These are phyloP conservation scores for Bombus waltoni DNA, from an alignment of 1,140 invertebrate genomes.

Conservation along the genomic window DNA sequence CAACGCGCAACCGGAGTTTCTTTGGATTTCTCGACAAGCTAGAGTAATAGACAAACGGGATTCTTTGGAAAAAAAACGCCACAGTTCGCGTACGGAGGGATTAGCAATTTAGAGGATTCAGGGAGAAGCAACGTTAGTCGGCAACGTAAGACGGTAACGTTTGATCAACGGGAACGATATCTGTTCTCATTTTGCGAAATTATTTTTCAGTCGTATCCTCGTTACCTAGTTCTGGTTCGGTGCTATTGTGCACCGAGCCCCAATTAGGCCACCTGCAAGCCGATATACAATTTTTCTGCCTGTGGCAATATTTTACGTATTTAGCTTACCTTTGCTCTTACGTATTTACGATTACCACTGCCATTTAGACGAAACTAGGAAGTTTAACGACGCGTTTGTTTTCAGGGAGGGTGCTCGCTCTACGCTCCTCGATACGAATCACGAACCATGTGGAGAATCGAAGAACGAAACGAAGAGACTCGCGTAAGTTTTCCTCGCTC, in stretches of 20 bases:
- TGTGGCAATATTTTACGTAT: too few species aligned
- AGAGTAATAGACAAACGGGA: too few species aligned
- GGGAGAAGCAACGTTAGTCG: not conserved
- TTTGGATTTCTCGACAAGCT: too few species aligned
- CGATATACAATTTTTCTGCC: not conserved
- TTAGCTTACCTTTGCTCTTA: too few species aligned
- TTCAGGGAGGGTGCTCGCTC: not conserved
- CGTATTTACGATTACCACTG: too few species aligned
- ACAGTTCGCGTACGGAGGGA: too few species aligned
- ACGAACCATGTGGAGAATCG: too few species aligned
- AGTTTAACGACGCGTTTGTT: not conserved
- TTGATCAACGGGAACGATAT: not conserved
- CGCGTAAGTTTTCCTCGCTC: not conserved
- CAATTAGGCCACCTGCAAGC: not conserved
- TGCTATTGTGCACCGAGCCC: not conserved
- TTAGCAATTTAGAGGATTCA: not conserved
- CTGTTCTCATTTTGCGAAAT: slow-evolving; percentile 17
- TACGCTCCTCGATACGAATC: not conserved
- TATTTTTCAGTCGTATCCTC: not conserved
- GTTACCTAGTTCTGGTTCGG: not conserved
- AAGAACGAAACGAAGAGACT: not conserved
- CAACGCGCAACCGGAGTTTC: too few species aligned
- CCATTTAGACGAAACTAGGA: not conserved
- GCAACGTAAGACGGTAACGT: not conserved
- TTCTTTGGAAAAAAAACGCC: too few species aligned